Base-by-base conservation (phyloP, 2,113 vertebrate species). In the Chionodraco myersi region DNA sequence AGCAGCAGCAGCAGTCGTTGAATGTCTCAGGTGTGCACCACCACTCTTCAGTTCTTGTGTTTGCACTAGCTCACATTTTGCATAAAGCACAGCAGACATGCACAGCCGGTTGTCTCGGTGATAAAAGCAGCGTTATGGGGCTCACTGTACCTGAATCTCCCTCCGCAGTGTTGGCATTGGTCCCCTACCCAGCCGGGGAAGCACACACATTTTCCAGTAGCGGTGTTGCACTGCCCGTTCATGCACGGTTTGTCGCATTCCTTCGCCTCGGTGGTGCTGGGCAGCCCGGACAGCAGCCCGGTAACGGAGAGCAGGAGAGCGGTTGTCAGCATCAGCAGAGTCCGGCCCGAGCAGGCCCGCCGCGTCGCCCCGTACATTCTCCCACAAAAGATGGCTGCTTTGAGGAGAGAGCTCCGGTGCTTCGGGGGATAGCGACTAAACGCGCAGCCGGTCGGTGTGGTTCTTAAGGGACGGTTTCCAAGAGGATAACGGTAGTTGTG, bases 81-180 rank as follows among this genome's bases (percentile, higher is more conserved):
- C 59, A 5, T 21, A 64, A 11, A 67, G 30, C 44, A 21, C 4
- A 45, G 53, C 61, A 52, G 6, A 10, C 21, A 8, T 0, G 12
- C 18, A 26, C 2, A 15, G 34, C 56, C 15, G 30, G 5, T 30
- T 11, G 14, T 21, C 41, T 12, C 13, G 30, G 13, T 26, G n/a
- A 58, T 49, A 10, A 13, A 23, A 77, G 45, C 48, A 52, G 59
- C 69, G 71, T 12, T 68, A n/a, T 26, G 34, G 18, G 18, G 48
- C 12, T 30, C 65, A 10, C 66, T 81, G 60, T 95, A 99, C 97
- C 96, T 96, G 96, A 99, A 98, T 80, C 97, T 92, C 6, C 97
- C 97, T 94, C 97, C 97, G 96, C 97, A 99, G 95, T 99, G 97
- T 94, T 99, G 97, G 96, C 97, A 99, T 82, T 97, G 97, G 88